Evolutionary conservation across 1,140 invertebrate genomes (phyloP).

Genomic region (Rhagoletis zephyria): DNA sequence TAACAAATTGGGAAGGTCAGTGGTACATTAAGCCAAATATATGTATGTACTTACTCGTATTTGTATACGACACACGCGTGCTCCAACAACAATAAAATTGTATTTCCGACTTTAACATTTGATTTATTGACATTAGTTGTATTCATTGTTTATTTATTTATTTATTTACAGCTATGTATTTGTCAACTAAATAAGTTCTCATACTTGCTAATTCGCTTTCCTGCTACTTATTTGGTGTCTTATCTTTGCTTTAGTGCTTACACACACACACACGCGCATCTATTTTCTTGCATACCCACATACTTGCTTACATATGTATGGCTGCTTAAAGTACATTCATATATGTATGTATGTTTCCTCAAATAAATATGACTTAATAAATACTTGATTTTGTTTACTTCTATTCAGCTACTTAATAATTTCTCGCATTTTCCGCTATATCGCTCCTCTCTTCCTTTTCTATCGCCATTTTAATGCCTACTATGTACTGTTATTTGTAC

Average conservation of each 20-base stretch:
- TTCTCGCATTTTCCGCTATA: not conserved
- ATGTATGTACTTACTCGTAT: not conserved
- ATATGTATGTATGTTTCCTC: not conserved
- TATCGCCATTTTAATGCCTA: constrained; percentile 1
- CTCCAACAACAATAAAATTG: not conserved
- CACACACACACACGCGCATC: not conserved
- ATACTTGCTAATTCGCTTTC: not conserved
- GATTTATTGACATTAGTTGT: not conserved
- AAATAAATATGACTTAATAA: not conserved
- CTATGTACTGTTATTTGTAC: constrained; percentile 32
- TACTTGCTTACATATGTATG: not conserved
- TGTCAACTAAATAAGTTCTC: not conserved
- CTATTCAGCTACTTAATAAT: constrained; percentile 9
- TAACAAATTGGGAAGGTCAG: not conserved
- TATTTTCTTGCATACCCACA: not conserved
- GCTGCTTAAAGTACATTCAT: not conserved
- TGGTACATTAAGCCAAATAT: not conserved
- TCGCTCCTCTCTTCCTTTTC: not conserved
- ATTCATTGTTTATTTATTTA: not conserved
- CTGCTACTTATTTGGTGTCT: not conserved
- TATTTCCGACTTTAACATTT: not conserved
- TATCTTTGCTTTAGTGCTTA: too few relatives aligned
- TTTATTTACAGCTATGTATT: not conserved
- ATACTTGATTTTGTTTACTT: not conserved
- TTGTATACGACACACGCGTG: not conserved